Evolutionary conservation across 2,113 vertebrate genomes (phyloP), one percentile per base, ranked within the genome.

Genomic region (Leptobrachium ailaonicum): DNA sequence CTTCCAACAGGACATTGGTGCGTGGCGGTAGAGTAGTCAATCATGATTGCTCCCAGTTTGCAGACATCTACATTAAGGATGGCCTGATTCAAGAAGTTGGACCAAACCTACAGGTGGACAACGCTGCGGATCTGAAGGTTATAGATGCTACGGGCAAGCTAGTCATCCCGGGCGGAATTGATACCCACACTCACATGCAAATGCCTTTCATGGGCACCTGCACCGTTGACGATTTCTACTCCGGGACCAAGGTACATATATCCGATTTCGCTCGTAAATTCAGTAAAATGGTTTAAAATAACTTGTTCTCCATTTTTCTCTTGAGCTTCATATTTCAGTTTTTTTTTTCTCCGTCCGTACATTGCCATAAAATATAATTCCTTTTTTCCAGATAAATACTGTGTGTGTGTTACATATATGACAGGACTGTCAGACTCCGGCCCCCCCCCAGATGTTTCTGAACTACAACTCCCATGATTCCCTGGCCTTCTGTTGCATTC

Each of bases 121-220:
- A 90, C 2, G 82, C 84, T 0, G 62, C 70, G 0, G 93, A 90
- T 0, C 89, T 91, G 0, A 70, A 87, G 0, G 88, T 98, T n/a
- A 91, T 99, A 11, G 92, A 98, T 78, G 98, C 96, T 0, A 82
- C 87, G 0, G 84, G 85, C 74, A 96, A 90, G 75, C 87, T 99
- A 58, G 90, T 99, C 69, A 93, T 99, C 8, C 98, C 98, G 0
- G 98, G 98, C 0, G 97, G 97, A 76, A 97, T 99, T 2, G 98
- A 99, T 79, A 93, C 96, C 0, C 98, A 99, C 88, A 99, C 98
- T 0, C 98, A 99, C 86, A 93, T 99, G 96, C 94, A 99, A 86
- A 90, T 99, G 83, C 92, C 91, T 7, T 98, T 99, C 79, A 98
- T 98, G 97, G 96, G 95, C 2, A 91, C 91, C 40, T 89, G 80